Base-by-base conservation (phyloP, 2,797 vertebrate species). In the Naso thynnoides region DNA sequence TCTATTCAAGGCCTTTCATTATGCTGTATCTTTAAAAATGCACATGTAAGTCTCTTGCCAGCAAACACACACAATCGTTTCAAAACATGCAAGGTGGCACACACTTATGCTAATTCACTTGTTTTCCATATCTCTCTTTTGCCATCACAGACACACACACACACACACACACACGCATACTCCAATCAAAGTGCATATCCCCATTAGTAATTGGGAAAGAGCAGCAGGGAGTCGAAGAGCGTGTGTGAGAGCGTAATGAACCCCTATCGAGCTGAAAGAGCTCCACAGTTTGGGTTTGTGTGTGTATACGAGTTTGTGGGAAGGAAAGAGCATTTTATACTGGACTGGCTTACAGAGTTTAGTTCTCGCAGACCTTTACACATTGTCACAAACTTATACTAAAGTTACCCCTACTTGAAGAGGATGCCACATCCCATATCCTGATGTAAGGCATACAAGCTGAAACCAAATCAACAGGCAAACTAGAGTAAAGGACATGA, bases 111-210 rank as follows among this genome's bases (percentile, higher is more conserved):
- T 80, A 84, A 86, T 75, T 11, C 42, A 14, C 63, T 56, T 1
- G 4, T 54, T 82, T 68, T 63, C 42, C 73, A 36, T 24, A 39
- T 53, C 47, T 72, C 47, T 75, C 48, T 16, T 81, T 36, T 62
- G 26, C 10, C 29, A 47, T 59, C 38, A 36, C 65, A 67, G 13
- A 62, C 44, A 50, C 39, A 41, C 47, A 15, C 57, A 72, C 62
- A 70, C 76, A 76, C 53, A n/a, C 39, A 18, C 29, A 33, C 2
- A 57, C n/a, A n/a, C n/a, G n/a, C n/a, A n/a, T n/a, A 70, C 57
- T 36, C 19, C 75, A 53, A 79, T 57, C 74, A 87, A 84, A 87
- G 57, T 63, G 78, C 68, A 81, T 76, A 81, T 81, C 63, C 64
- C 68, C 79, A 72, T 73, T 75, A 74, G 73, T 45, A 73, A 82